phyloP scores from a whole-genome alignment of 2,797 vertebrate genomes.

The Eulemur albifrons region DNA sequence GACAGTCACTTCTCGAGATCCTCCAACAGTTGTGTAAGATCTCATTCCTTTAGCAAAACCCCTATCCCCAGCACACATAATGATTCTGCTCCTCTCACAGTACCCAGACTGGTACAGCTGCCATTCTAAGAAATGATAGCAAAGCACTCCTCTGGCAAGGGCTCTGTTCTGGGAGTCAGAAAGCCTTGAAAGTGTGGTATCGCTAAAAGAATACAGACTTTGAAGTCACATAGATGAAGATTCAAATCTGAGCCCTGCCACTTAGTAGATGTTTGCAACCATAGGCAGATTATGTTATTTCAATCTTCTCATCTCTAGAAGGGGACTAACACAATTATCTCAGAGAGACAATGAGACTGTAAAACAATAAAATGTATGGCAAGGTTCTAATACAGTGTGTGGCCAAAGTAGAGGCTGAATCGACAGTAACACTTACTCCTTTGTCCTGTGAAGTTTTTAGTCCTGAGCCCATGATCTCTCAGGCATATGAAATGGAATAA shows the following conservation, averaged over 20 bases:
- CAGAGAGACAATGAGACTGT: background rate
- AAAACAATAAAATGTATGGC: background rate
- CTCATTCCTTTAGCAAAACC: background rate
- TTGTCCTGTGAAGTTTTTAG: background rate
- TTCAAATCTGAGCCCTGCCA: background rate
- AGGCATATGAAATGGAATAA: background rate
- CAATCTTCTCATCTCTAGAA: background rate
- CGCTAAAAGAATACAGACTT: constrained; percentile 19
- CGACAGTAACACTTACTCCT: background rate
- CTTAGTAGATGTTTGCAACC: background rate
- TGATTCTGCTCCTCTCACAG: background rate
- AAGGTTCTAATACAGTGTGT: background rate
- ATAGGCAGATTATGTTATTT: background rate
- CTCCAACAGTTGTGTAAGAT: background rate
- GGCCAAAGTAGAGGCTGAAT: background rate
- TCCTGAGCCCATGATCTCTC: background rate
- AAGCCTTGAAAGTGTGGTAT: background rate
- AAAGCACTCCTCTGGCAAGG: background rate
- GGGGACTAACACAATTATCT: background rate
- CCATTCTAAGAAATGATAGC: background rate
- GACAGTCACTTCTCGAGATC: background rate
- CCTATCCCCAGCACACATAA: background rate
- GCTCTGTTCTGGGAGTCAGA: background rate
- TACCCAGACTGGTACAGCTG: background rate
- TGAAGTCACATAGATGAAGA: background rate